Percentiles rank a stretch among this genome's conserved stretches.
These are phyloP conservation scores for Picus viridis DNA, from an alignment of 2,797 vertebrate species.

Conservation along the genomic window DNA sequence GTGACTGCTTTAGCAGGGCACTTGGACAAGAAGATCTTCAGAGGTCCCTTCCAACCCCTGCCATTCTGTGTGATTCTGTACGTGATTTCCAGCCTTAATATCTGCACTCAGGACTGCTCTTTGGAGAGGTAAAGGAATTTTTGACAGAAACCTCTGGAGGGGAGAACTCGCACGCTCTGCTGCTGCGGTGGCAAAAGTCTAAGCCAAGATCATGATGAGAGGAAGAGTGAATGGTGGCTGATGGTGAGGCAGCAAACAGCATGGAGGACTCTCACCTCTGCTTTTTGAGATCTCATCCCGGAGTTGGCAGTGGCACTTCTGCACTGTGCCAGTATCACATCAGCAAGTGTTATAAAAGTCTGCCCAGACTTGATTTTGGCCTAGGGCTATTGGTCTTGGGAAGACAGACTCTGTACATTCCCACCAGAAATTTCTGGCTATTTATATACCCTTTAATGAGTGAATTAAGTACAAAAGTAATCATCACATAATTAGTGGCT, in stretches of 20 bases:
- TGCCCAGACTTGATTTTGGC: not conserved
- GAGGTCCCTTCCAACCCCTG: too few relatives aligned
- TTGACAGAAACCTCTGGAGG: not conserved
- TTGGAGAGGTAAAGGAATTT: not conserved
- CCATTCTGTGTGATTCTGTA: too few relatives aligned
- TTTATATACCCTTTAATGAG: not conserved
- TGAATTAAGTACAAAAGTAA: not conserved
- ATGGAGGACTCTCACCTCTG: not conserved
- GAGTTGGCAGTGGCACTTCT: fast-evolving
- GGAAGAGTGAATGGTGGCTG: not conserved
- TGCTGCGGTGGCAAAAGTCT: not conserved
- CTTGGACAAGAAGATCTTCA: too few relatives aligned
- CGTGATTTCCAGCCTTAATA: not conserved
- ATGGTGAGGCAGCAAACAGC: not conserved
- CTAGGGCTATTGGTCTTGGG: not conserved
- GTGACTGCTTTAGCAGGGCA: too few relatives aligned
- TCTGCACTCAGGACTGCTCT: not conserved
- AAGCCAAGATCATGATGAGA: not conserved
- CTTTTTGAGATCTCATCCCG: not conserved
- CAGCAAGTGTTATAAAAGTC: fast-evolving
- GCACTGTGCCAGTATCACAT: fast-evolving
- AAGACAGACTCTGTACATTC: not conserved
- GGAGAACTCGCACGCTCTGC: not conserved
- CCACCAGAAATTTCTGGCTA: not conserved
- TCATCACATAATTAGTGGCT: not conserved